Percentiles rank a stretch among this genome's conserved stretches.
Evolutionary conservation across 2,888 invertebrate species (phyloP).

Genomic region (Hedya salicella): DNA sequence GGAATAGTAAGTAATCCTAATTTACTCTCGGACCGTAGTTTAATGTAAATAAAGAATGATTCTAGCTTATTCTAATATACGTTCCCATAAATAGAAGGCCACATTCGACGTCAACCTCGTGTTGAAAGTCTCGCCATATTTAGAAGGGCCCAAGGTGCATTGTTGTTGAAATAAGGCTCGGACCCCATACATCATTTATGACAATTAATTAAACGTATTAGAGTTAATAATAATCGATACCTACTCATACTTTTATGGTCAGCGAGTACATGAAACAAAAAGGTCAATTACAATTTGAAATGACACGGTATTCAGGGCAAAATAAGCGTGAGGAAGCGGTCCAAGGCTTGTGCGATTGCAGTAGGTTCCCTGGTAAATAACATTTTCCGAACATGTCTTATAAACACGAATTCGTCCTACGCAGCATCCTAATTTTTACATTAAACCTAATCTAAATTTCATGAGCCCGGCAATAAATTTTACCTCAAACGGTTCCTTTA

Average conservation of each 20-base stretch:
- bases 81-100: slow-evolving; percentile 49
- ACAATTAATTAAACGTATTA: slow-evolving; percentile 47
- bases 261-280: slow-evolving; percentile 81
- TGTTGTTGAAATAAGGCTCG: slow-evolving; percentile 31
- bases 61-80: slow-evolving; percentile 54
- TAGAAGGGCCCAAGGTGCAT: slow-evolving; percentile 46
- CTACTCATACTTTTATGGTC: slow-evolving; percentile 77
- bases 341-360: slow-evolving; percentile 30
- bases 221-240: slow-evolving; percentile 60
- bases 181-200: slow-evolving; percentile 29
- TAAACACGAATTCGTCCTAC: slow-evolving; percentile 3
- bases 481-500: slow-evolving; percentile 27
- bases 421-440: slow-evolving; percentile 20
- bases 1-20: slow-evolving; percentile 54
- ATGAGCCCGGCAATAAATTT: slow-evolving; percentile 34
- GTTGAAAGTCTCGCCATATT: slow-evolving; percentile 53
- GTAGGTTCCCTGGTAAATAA: slow-evolving; percentile 1
- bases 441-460: slow-evolving; percentile 36
- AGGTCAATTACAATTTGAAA: slow-evolving; percentile 48
- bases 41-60: slow-evolving; percentile 56
- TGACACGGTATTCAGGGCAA: slow-evolving; percentile 24
- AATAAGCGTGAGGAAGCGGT: slow-evolving; percentile 4
- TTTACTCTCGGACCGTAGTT: slow-evolving; percentile 51
- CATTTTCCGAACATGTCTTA: background rate
- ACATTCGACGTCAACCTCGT: slow-evolving; percentile 47